Evolutionary conservation across 2,888 invertebrate genomes (phyloP).

Genomic region (Alsophila aescularia): DNA sequence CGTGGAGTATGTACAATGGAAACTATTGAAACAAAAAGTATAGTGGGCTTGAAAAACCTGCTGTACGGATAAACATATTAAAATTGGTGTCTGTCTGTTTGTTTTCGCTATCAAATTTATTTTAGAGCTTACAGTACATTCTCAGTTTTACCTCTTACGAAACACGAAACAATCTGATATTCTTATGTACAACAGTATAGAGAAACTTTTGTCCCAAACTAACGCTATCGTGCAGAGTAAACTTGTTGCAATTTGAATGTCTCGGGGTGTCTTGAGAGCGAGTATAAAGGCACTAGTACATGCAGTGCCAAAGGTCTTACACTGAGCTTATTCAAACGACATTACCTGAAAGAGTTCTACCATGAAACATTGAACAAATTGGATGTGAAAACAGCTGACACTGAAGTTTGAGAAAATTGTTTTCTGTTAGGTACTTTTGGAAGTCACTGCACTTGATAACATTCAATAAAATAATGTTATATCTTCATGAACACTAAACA

Average conservation of each 20-base stretch:
- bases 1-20: too few relatives aligned
- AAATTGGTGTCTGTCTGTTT: neutral
- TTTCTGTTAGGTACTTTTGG: neutral
- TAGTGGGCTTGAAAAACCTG: too few relatives aligned
- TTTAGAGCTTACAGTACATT: neutral
- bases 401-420: neutral
- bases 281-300: slow-evolving; percentile 13
- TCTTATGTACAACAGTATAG: slow-evolving; percentile 36
- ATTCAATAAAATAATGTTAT: too few relatives aligned
- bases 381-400: slow-evolving; percentile 5
- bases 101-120: neutral
- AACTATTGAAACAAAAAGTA: too few relatives aligned
- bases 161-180: slow-evolving; percentile 45
- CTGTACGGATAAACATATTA: too few relatives aligned
- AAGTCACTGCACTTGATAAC: neutral
- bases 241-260: slow-evolving; percentile 19
- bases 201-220: slow-evolving; percentile 23
- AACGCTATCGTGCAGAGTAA: slow-evolving; percentile 21
- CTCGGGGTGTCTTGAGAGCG: slow-evolving; percentile 21
- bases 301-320: slow-evolving; percentile 31
- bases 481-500: too few relatives aligned
- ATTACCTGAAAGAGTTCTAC: slow-evolving; percentile 10
- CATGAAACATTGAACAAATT: slow-evolving; percentile 14
- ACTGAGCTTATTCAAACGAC: slow-evolving; percentile 32
- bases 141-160: slow-evolving; percentile 4